These are phyloP conservation scores for Hyles euphorbiae DNA, from an alignment of 1,140 invertebrate species.

Conservation along the genomic window DNA sequence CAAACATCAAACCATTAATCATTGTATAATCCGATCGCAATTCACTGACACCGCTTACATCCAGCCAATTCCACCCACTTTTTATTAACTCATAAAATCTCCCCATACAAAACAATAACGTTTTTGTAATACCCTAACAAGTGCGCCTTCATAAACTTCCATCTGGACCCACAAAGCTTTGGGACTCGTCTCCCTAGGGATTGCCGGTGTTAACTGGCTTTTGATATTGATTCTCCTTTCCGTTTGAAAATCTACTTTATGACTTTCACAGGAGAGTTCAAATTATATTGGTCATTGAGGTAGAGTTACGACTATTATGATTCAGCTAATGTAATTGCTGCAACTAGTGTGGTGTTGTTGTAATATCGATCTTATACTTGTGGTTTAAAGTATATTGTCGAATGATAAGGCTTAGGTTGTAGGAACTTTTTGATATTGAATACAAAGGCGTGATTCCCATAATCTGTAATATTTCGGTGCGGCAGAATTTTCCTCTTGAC, in stretches of 20 bases:
- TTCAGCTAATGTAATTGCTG: neutral
- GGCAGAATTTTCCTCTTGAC: conserved; percentile 68
- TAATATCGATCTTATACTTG: neutral
- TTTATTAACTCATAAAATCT: conserved; percentile 66
- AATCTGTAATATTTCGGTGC: conserved; percentile 54
- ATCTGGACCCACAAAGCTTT: conserved; percentile 59
- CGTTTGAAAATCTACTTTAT: conserved; percentile 21
- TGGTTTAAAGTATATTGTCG: neutral
- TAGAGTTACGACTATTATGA: neutral
- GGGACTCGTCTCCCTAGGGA: conserved; percentile 48
- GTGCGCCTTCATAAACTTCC: conserved; percentile 63
- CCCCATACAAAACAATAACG: conserved; percentile 58
- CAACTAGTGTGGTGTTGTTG: neutral
- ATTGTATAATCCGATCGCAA: conserved; percentile 26
- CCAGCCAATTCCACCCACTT: conserved; percentile 44
- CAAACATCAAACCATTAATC: conserved; percentile 28
- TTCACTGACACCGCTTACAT: conserved; percentile 10
- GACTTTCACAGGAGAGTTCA: neutral
- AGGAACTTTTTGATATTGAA: conserved; percentile 22
- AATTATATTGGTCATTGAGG: conserved; percentile 11
- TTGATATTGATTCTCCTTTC: conserved; percentile 36
- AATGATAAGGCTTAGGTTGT: neutral
- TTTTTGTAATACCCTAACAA: conserved; percentile 67
- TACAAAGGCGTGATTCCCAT: conserved; percentile 62
- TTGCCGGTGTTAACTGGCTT: conserved; percentile 48